Evolutionary conservation across 2,797 vertebrate genomes (phyloP).

Genomic region (Hybognathus amarus): DNA sequence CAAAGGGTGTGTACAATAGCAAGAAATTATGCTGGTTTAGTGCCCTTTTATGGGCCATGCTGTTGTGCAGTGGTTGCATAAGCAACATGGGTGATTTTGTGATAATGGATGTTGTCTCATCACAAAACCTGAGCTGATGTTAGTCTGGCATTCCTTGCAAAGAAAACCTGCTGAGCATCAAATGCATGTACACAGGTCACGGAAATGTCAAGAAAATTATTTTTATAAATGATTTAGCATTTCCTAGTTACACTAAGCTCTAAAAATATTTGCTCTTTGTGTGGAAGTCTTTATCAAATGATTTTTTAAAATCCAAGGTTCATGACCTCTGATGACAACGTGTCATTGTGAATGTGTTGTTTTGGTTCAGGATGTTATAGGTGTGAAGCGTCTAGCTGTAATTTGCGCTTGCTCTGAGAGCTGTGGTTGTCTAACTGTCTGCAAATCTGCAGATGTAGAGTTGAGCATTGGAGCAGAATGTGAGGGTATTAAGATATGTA

Average conservation of each 20-base stretch:
- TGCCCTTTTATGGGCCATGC: constrained; percentile 36
- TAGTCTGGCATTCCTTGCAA: constrained; percentile 20
- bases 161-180: not conserved
- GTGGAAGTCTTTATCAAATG: not conserved
- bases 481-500: constrained; percentile 30
- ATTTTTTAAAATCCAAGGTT: not conserved
- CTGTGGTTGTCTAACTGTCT: not conserved
- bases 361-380: not conserved
- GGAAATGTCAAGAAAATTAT: not conserved
- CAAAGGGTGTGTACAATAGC: constrained; percentile 20
- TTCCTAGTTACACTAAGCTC: not conserved
- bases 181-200: not conserved
- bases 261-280: not conserved
- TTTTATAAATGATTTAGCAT: not conserved
- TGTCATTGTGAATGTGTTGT: not conserved
- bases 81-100: constrained; percentile 47
- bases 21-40: constrained; percentile 15
- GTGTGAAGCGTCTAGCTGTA: not conserved
- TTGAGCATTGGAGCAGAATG: constrained; percentile 7
- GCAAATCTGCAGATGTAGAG: constrained; percentile 19
- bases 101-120: constrained; percentile 28
- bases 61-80: constrained; percentile 48
- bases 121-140: constrained; percentile 18
- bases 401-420: not conserved
- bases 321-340: not conserved